Evolutionary conservation across 53 echinoderm and acorn worm genomes (phyloP).

Genomic region (Holothuria leucospilota): DNA sequence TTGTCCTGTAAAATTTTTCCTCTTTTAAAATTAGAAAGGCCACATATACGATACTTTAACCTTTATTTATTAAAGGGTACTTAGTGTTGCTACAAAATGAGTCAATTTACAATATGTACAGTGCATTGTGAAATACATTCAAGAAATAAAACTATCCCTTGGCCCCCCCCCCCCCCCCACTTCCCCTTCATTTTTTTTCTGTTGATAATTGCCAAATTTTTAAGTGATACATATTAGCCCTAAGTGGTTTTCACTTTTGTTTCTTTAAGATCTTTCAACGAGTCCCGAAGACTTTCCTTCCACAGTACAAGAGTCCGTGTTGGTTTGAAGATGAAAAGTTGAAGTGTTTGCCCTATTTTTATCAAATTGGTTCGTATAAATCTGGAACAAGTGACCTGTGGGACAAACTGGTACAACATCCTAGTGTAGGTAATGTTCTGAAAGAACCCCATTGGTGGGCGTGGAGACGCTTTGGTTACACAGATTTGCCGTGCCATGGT

Average conservation of each 20-base stretch:
- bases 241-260: background rate
- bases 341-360: conserved; percentile 36
- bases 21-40: too few species aligned
- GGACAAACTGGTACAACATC: conserved; percentile 45
- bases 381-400: conserved; percentile 31
- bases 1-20: too few species aligned
- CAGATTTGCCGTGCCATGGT: conserved; percentile 3
- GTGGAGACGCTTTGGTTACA: conserved; percentile 35
- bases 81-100: too few species aligned
- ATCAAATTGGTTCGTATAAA: conserved; percentile 35
- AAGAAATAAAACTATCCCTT: too few species aligned
- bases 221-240: too few species aligned
- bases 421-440: background rate
- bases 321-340: conserved; percentile 2
- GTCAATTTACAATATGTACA: too few species aligned
- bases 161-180: too few species aligned
- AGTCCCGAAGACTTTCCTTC: conserved; percentile 17
- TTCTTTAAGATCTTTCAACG: background rate
- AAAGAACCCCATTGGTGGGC: conserved; percentile 49
- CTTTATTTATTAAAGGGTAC: too few species aligned
- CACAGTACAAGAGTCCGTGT: conserved; percentile 4
- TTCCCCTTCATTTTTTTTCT: too few species aligned
- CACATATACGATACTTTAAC: too few species aligned
- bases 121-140: too few species aligned
- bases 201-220: too few species aligned